Conservation (phyloP, 2,113 vertebrate species). For the Geococcyx californianus region DNA sequence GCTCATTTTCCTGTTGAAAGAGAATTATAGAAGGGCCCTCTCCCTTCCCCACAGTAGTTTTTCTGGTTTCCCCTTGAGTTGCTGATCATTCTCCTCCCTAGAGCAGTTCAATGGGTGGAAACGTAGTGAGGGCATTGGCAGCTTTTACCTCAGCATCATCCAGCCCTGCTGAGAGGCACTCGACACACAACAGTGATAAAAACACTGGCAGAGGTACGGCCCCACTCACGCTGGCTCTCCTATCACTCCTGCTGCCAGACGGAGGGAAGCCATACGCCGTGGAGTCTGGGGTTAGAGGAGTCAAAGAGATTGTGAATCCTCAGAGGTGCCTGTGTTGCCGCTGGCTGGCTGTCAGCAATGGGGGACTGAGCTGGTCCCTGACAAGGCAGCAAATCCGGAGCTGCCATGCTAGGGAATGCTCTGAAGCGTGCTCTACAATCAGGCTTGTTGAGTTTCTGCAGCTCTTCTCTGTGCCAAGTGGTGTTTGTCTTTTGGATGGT, state of each 20-base stretch:
- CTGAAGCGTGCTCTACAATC: not conserved
- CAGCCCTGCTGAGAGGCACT: constrained; percentile 50
- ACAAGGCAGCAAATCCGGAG: constrained; percentile 21
- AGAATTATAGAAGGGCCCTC: not conserved
- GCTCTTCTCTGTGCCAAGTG: constrained; percentile 4
- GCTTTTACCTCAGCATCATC: constrained; percentile 15
- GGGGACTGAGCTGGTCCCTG: constrained; percentile 7
- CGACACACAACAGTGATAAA: not conserved
- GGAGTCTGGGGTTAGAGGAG: not conserved
- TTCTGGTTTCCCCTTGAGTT: not conserved
- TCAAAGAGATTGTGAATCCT: constrained; percentile 35
- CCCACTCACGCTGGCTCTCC: not conserved
- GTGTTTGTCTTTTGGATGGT: constrained; percentile 41
- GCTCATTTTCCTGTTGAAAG: not conserved
- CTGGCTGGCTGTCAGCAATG: not conserved
- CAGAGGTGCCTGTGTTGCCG: not conserved
- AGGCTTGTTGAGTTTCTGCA: not conserved
- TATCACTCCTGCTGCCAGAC: not conserved
- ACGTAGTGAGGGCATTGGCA: not conserved
- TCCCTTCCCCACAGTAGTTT: not conserved
- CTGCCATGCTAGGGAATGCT: not conserved
- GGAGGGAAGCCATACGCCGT: not conserved
- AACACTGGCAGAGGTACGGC: not conserved
- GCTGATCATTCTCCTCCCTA: constrained; percentile 18
- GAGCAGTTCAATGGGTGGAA: not conserved